These are phyloP conservation scores for Chroicocephalus ridibundus DNA, from an alignment of 2,113 vertebrate genomes.

Conservation along the genomic window DNA sequence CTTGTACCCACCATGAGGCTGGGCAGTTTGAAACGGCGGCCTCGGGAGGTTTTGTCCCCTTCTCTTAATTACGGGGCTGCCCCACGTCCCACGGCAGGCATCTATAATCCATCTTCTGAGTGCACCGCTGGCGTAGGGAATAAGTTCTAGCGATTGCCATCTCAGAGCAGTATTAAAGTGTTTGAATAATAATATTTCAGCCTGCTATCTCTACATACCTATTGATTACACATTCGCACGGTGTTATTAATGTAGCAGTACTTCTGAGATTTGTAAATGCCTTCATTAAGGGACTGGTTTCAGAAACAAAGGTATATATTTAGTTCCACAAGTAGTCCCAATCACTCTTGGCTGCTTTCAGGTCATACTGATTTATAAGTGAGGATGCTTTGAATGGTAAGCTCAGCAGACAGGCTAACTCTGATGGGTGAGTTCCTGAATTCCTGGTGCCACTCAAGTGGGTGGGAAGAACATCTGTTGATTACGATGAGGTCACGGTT, in stretches of 20 bases:
- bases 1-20: neutral
- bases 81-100: neutral
- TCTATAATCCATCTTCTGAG: neutral
- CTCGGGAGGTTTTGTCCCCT: neutral
- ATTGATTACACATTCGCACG: neutral
- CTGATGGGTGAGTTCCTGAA: neutral
- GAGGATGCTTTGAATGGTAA: neutral
- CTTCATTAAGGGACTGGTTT: neutral
- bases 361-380: neutral
- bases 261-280: conserved; percentile 8
- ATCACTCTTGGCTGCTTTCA: neutral
- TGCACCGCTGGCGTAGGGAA: neutral
- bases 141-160: neutral
- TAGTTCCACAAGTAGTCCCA: neutral
- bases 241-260: neutral
- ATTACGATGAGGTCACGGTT: neutral
- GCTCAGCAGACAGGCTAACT: neutral
- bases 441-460: neutral
- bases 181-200: conserved; percentile 19
- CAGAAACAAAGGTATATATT: conserved; percentile 11
- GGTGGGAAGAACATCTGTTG: neutral
- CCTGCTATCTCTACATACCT: neutral
- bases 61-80: neutral
- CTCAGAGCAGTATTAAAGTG: neutral
- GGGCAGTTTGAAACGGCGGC: neutral